phyloP scores from a whole-genome alignment of 1,140 invertebrate genomes.

The Drosophila paulistorum region DNA sequence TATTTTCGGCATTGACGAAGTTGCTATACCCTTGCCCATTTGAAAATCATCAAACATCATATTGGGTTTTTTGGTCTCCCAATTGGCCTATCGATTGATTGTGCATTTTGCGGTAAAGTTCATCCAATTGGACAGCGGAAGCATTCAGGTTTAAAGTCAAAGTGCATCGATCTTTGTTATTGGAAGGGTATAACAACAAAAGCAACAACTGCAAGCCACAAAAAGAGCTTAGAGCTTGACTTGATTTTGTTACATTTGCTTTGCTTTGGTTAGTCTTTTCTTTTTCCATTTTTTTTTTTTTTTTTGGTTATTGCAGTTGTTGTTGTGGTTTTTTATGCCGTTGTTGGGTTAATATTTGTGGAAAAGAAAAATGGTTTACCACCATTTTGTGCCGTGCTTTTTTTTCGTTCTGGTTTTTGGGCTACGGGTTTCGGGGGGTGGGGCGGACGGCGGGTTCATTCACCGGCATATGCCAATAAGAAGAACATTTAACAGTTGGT shows the following conservation, averaged over 20 bases:
- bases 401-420: constrained; percentile 18
- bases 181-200: neutral
- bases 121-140: no score
- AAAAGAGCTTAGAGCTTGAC: constrained; percentile 10
- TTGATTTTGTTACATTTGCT: constrained; percentile 41
- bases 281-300: constrained; percentile 27
- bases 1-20: neutral
- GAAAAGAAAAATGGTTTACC: constrained; percentile 47
- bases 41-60: neutral
- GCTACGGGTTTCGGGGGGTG: constrained; percentile 4
- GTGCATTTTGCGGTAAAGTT: no score
- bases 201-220: constrained; percentile 15
- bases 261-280: constrained; percentile 36
- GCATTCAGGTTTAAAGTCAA: neutral
- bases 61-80: neutral
- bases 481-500: constrained; percentile 33
- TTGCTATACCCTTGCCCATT: neutral
- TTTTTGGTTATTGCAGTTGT: constrained; percentile 48
- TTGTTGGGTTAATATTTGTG: constrained; percentile 64
- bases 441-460: constrained; percentile 34
- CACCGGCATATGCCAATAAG: constrained; percentile 52
- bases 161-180: neutral
- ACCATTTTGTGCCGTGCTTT: constrained; percentile 63
- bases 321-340: constrained; percentile 37
- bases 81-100: no score